phyloP scores from a whole-genome alignment of 2,888 invertebrate species.

The Melieria picta region DNA sequence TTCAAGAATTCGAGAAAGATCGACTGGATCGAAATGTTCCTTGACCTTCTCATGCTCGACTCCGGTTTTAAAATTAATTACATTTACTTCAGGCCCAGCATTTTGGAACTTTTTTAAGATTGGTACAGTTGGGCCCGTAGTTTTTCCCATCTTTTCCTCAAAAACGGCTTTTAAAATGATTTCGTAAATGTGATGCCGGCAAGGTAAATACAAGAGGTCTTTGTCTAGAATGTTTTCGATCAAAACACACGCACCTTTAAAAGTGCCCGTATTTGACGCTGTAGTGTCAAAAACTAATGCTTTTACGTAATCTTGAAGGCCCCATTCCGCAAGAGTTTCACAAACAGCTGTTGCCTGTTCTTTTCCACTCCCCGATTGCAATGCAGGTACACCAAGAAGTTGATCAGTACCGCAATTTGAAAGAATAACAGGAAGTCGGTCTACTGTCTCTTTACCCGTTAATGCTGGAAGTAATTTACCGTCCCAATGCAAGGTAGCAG shows the following conservation, averaged over 20 bases:
- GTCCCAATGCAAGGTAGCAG: constrained; percentile 19
- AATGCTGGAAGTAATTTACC: constrained; percentile 24
- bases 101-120: no score
- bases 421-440: constrained; percentile 23
- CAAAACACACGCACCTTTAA: constrained; percentile 20
- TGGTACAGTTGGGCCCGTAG: constrained; percentile 8
- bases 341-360: constrained; percentile 21
- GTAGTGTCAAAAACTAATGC: constrained; percentile 25
- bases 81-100: no score
- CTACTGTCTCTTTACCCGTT: constrained; percentile 18
- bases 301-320: constrained; percentile 22
- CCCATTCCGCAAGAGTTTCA: constrained; percentile 18
- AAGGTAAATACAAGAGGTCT: constrained; percentile 20
- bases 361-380: constrained; percentile 19
- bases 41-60: no score
- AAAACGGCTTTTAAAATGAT: constrained; percentile 29
- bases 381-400: constrained; percentile 21
- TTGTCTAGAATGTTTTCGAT: constrained; percentile 21
- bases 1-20: no score
- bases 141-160: constrained; percentile 22
- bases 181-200: constrained; percentile 29
- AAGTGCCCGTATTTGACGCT: constrained; percentile 23
- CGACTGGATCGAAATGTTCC: no score
- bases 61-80: no score
- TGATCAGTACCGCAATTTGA: constrained; percentile 25